A percentile compares a stretch with the other conserved stretches of the same genome.
phyloP scores from a whole-genome alignment of 2,113 vertebrate species.

The zebrafish (Danio rerio) region GRCz12tu NC_133181.1:37110501-37111000 shows the following conservation, averaged over 20 bases:
- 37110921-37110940: too few species aligned
- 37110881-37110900: background rate
- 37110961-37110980: background rate
- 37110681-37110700: conserved; percentile 36
- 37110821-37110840: conserved; percentile 35
- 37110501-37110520: background rate
- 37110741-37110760: conserved; percentile 29
- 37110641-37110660: background rate
- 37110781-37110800: conserved; percentile 29
- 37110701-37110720: conserved; percentile 27
- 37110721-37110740: conserved; percentile 34
- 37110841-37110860: conserved; percentile 19
- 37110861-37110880: conserved; percentile 1
- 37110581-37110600: background rate
- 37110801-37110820: conserved; percentile 6
- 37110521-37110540: conserved; percentile 29
- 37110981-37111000: too few species aligned
- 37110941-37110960: background rate
- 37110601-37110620: conserved; percentile 24
- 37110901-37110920: too few species aligned
- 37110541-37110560: background rate
- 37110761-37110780: conserved; percentile 9
- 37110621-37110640: conserved; percentile 32
- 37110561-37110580: conserved; percentile 25
- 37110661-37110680: conserved; percentile 13